Percentiles rank a stretch among this genome's conserved stretches.
These are phyloP conservation scores for Lithobates pipiens DNA, from an alignment of 2,797 vertebrate genomes.

Conservation along the genomic window DNA sequence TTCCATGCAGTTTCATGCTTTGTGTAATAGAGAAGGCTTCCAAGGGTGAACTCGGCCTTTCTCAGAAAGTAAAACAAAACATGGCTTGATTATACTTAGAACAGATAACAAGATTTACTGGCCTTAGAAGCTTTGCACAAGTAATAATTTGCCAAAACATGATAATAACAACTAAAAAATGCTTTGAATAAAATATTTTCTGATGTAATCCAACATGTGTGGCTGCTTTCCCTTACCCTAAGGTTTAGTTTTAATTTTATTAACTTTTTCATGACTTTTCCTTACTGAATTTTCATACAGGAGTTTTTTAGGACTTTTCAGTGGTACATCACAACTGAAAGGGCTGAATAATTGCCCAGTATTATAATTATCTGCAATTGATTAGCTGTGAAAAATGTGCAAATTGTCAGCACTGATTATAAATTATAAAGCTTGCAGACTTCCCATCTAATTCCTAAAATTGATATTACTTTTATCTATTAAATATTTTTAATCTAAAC, in stretches of 20 bases:
- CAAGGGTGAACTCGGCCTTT: conserved; percentile 36
- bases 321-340: too few species aligned
- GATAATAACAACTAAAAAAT: conserved; percentile 52
- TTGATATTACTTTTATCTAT: too few species aligned
- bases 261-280: conserved; percentile 1
- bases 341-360: too few species aligned
- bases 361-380: too few species aligned
- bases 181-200: conserved; percentile 38
- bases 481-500: too few species aligned
- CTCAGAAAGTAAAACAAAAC: conserved; percentile 41
- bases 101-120: conserved; percentile 42
- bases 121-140: conserved; percentile 34
- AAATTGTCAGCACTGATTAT: too few species aligned
- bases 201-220: conserved; percentile 52
- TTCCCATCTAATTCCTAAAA: too few species aligned
- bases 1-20: conserved; percentile 20
- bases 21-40: conserved; percentile 38
- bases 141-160: conserved; percentile 47
- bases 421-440: too few species aligned
- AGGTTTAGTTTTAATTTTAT: conserved; percentile 45
- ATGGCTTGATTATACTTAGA: conserved; percentile 26
- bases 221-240: conserved; percentile 22
- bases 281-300: conserved; percentile 25
- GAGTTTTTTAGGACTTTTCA: neutral
- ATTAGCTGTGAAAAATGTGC: too few species aligned